phyloP scores from a whole-genome alignment of 2,797 vertebrate species.

The Hozukius guyotensis region DNA sequence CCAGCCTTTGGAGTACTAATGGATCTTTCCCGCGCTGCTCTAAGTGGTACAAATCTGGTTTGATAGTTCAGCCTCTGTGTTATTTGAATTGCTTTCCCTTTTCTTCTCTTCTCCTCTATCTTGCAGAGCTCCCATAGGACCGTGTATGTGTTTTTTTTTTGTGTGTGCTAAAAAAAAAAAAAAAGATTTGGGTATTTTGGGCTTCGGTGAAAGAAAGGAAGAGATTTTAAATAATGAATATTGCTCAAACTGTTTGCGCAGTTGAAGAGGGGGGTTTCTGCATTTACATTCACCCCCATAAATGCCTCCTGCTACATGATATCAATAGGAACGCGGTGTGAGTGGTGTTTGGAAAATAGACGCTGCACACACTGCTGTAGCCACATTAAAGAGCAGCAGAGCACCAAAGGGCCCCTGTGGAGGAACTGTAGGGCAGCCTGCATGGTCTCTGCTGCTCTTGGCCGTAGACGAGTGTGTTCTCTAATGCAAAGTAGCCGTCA shows the following conservation, averaged over 20 bases:
- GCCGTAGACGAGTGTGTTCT: constrained; percentile 29
- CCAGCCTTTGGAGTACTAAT: constrained; percentile 72
- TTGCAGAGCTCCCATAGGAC: constrained; percentile 66
- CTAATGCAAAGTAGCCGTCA: constrained; percentile 43
- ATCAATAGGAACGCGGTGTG: constrained; percentile 64
- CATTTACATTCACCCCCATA: constrained; percentile 65
- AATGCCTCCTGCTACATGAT: constrained; percentile 67
- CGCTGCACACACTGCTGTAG: constrained; percentile 48
- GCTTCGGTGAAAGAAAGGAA: constrained; percentile 62
- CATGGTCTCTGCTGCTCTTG: constrained; percentile 45
- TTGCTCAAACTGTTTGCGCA: constrained; percentile 68
- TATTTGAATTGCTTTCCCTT: constrained; percentile 71
- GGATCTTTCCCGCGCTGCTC: constrained; percentile 44
- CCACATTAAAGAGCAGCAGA: constrained; percentile 65
- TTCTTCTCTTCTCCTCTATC: constrained; percentile 42
- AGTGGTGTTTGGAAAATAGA: constrained; percentile 63
- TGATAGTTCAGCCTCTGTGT: constrained; percentile 76
- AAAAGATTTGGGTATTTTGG: constrained; percentile 57
- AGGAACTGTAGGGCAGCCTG: constrained; percentile 63
- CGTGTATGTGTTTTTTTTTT: constrained; percentile 26
- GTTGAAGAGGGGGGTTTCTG: constrained; percentile 17
- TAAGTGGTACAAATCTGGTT: constrained; percentile 75
- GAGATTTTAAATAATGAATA: constrained; percentile 71
- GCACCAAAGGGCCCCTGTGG: constrained; percentile 67
- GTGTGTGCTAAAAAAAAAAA: constrained; percentile 41